Evolutionary conservation across 2,888 invertebrate genomes (phyloP), one percentile per base, ranked within the genome.

Genomic region (Sicus ferrugineus): DNA sequence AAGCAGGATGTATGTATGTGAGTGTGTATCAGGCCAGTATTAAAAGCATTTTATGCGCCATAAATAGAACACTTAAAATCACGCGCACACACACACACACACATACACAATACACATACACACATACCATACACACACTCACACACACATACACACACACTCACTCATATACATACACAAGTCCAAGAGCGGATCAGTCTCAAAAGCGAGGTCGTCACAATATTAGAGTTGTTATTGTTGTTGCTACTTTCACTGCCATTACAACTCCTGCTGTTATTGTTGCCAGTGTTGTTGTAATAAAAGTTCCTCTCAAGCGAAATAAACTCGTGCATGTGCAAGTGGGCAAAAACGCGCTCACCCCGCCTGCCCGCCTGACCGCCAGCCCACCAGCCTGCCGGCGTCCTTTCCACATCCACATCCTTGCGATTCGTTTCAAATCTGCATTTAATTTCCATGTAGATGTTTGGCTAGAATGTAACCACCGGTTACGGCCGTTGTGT

Each of bases 181-280:
- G 9, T 23, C 21, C 26, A 7, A n/a, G 16, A 3, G 28, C 6
- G 62, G 48, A 28, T 62, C 46, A 34, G 46, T n/a, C 28, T 46
- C 48, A 62, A 46, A 9, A 28, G 28, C n/a, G 46, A 48, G 42
- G 46, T 50, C 31, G n/a, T 46, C 48, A n/a, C 63, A 50, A 30
- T 19, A 63, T 21, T 34, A 34, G 19, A 3, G 31, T 61, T 54
- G 54, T 26, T n/a, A 11, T 23, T 23, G 23, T n/a, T 58, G 14
- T 42, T 21, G 61, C 61, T n/a, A 61, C 14, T 72, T 72, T 71
- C 23, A 54, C 38, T 19, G 3, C 70, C 70, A 71, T 67, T 70
- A 69, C 70, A 73, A 72, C 70, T 70, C 67, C 70, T 71, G 68
- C 69, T 34, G 58, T 71, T 71, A 64, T 52, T 68, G 61, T 66